These are phyloP conservation scores for Nesometra sesokonis DNA, from an alignment of 35 echinoderm and acorn worm genomes.

Conservation along the genomic window DNA sequence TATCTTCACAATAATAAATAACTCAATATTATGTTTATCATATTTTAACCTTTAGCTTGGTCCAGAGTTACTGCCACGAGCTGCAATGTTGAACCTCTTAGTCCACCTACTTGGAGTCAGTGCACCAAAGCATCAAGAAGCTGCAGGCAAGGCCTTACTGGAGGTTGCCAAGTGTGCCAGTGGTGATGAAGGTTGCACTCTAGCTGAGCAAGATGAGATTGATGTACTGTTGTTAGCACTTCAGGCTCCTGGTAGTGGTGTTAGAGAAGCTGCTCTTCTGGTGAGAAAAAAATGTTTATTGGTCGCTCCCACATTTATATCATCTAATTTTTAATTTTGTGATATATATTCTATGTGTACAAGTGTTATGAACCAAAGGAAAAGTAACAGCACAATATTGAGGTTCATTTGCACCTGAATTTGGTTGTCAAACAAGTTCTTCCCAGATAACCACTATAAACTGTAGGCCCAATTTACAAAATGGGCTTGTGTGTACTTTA, in stretches of 20 bases:
- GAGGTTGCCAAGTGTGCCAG: constrained; percentile 62
- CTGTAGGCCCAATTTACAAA: no score
- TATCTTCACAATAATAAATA: no score
- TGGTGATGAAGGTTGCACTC: constrained; percentile 68
- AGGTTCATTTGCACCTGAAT: no score
- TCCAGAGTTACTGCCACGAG: constrained; percentile 72
- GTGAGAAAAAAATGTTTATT: constrained; percentile 8
- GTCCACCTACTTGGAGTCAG: constrained; percentile 54
- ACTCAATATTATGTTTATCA: no score
- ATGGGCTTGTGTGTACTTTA: no score
- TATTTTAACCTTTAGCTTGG: constrained; percentile 38
- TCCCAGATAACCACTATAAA: no score
- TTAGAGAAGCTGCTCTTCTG: constrained; percentile 59
- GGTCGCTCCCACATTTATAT: no score
- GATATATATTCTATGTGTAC: no score
- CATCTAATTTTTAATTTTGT: no score
- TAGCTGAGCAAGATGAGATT: constrained; percentile 81
- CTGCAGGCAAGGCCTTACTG: constrained; percentile 34
- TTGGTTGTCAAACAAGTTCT: no score
- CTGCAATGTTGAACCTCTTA: constrained; percentile 61
- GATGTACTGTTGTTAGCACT: constrained; percentile 44
- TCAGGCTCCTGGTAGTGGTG: constrained; percentile 39
- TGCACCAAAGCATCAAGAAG: constrained; percentile 41
- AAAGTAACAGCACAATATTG: no score
- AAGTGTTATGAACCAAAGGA: no score